Conservation (phyloP, 2,797 vertebrate species). For the Gallinago stenura region DNA sequence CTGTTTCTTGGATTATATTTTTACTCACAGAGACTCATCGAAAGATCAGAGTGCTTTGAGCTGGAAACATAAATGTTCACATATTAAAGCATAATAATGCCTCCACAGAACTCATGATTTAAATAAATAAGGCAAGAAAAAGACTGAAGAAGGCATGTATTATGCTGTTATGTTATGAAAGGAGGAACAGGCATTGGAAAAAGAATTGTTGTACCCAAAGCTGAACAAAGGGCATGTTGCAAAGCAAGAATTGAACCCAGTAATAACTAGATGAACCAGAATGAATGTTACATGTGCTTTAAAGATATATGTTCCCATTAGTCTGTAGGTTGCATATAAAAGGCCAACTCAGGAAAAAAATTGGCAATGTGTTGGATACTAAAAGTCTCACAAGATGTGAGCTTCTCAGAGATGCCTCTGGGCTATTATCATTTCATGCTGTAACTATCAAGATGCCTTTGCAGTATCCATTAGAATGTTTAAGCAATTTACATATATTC, state of each 20-base stretch:
- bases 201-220: not conserved
- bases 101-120: not conserved
- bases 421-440: not conserved
- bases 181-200: not conserved
- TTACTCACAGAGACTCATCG: not conserved
- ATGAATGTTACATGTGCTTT: constrained; percentile 13
- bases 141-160: not conserved
- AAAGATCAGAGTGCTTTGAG: not conserved
- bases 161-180: not conserved
- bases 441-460: not conserved
- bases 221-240: not conserved
- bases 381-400: not conserved
- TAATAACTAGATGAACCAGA: not conserved
- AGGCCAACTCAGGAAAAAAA: not conserved
- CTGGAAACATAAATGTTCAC: not conserved
- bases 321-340: not conserved
- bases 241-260: not conserved
- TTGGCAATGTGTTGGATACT: not conserved
- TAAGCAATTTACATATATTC: not conserved
- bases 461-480: not conserved
- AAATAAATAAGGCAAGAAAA: not conserved
- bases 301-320: not conserved
- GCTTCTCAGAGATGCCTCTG: not conserved
- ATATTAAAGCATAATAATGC: not conserved
- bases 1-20: not conserved